phyloP scores from a whole-genome alignment of 2,113 vertebrate species.

The Dermatemys mawii region DNA sequence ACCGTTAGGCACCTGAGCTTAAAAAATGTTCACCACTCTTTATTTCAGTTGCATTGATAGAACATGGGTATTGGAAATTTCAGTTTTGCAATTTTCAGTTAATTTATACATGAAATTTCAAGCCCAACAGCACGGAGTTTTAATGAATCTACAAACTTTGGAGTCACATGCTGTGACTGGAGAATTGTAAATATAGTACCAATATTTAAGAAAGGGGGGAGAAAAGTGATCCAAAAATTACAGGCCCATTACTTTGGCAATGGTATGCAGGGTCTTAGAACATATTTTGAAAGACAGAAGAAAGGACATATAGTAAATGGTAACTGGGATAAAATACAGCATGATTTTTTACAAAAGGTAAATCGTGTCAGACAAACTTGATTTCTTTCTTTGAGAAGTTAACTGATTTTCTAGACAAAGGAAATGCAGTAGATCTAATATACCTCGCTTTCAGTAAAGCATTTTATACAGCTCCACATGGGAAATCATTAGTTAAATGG shows the following conservation, averaged over 20 bases:
- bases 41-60: background rate
- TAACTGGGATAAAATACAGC: background rate
- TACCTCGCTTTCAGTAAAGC: background rate
- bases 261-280: background rate
- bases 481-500: background rate
- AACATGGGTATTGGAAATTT: accelerated
- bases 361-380: background rate
- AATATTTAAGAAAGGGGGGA: background rate
- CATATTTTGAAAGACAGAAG: background rate
- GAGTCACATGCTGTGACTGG: background rate
- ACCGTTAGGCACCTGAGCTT: background rate
- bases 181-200: background rate
- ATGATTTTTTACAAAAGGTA: background rate
- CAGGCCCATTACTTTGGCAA: background rate
- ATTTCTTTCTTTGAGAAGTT: background rate
- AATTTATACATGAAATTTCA: background rate
- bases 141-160: background rate
- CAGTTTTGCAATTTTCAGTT: background rate
- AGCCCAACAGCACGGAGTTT: background rate
- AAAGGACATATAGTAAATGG: background rate
- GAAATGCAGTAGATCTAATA: background rate
- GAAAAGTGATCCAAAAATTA: background rate
- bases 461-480: background rate
- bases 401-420: background rate
- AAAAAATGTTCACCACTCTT: background rate